Conservation (phyloP, 2,113 vertebrate species). For the Dissostichus mawsoni region DNA sequence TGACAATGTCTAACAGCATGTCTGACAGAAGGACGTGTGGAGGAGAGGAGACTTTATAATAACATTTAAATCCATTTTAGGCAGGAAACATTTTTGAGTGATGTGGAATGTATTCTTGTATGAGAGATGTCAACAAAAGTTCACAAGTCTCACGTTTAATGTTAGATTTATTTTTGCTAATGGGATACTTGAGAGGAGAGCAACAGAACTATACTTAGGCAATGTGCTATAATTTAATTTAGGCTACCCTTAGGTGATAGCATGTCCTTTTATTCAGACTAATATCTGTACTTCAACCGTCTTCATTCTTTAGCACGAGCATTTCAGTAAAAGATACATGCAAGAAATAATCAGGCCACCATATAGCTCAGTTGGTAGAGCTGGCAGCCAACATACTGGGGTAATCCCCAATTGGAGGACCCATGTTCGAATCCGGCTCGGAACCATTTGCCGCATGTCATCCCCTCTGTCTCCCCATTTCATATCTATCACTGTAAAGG, state of each 20-base stretch:
- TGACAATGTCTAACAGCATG: constrained; percentile 63
- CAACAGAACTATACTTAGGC: neutral
- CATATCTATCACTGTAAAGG: too few species aligned
- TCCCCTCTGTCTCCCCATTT: too few species aligned
- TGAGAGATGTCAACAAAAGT: too few species aligned
- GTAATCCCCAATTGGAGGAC: too few species aligned
- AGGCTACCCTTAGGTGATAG: neutral
- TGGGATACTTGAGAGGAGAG: neutral
- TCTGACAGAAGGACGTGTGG: constrained; percentile 54
- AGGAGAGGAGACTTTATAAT: constrained; percentile 15
- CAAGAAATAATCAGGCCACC: too few species aligned
- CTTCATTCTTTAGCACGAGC: neutral
- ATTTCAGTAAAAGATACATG: neutral
- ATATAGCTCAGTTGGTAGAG: too few species aligned
- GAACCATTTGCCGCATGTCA: too few species aligned
- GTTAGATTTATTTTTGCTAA: neutral
- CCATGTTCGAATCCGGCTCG: too few species aligned
- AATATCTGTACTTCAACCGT: neutral
- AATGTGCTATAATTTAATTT: neutral
- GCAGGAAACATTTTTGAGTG: neutral
- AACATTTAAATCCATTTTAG: constrained; percentile 20
- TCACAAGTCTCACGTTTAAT: neutral
- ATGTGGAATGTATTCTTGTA: neutral
- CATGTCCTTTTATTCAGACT: neutral
- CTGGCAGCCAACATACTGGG: too few species aligned